Percentiles rank a stretch among this genome's conserved stretches.
phyloP scores from a whole-genome alignment of 2,113 vertebrate genomes.

The Dromas ardeola region DNA sequence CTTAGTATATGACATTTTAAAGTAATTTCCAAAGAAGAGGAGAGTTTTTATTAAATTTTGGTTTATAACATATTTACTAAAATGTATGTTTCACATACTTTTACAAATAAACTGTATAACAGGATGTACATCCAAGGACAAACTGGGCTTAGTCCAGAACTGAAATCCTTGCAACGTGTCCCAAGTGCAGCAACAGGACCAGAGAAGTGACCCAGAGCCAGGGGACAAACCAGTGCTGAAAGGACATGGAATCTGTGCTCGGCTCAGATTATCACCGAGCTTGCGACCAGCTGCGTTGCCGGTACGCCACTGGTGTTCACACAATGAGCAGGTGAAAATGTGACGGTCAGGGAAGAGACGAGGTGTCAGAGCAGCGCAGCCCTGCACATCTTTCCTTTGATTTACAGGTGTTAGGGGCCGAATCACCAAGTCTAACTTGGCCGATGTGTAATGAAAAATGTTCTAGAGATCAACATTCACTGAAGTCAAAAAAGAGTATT shows the following conservation, averaged over 20 bases:
- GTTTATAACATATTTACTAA: not conserved
- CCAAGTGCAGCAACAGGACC: not conserved
- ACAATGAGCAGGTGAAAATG: slow-evolving; percentile 48
- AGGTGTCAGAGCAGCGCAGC: not conserved
- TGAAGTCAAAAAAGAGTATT: not conserved
- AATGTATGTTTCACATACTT: not conserved
- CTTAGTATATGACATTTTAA: not conserved
- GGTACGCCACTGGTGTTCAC: not conserved
- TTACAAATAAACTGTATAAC: not conserved
- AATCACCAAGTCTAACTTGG: not conserved
- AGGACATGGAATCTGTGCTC: not conserved
- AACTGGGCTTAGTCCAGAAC: not conserved
- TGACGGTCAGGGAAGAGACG: not conserved
- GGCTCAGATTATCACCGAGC: not conserved
- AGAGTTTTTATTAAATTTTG: not conserved
- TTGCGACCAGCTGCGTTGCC: not conserved
- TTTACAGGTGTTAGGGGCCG: slow-evolving; percentile 9
- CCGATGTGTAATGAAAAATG: not conserved
- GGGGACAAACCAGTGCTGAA: not conserved
- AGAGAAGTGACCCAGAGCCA: not conserved
- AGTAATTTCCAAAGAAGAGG: not conserved
- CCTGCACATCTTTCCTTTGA: not conserved
- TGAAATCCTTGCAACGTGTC: not conserved
- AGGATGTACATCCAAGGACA: not conserved
- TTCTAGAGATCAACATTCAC: not conserved